phyloP scores from a whole-genome alignment of 2,113 vertebrate species.

The Stictonetta naevosa region DNA sequence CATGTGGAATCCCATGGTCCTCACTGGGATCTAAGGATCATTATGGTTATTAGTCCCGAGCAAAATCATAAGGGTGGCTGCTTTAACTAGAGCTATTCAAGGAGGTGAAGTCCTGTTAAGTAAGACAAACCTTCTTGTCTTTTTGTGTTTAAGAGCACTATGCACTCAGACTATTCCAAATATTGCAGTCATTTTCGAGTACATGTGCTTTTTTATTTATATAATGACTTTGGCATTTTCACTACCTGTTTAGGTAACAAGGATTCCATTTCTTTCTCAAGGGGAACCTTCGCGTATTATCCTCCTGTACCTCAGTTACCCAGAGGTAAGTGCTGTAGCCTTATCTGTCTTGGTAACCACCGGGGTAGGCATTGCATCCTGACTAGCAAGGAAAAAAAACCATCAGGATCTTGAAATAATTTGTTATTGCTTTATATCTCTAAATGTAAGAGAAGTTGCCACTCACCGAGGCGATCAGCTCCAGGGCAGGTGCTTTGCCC shows the following conservation, averaged over 20 bases:
- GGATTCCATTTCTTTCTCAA: conserved; percentile 3
- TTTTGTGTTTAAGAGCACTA: background rate
- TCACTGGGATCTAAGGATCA: background rate
- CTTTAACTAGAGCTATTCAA: background rate
- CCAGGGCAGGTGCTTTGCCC: no score
- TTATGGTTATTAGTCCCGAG: background rate
- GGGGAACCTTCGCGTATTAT: background rate
- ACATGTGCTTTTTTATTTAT: background rate
- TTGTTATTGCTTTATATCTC: background rate
- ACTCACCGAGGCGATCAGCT: no score
- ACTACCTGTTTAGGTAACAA: conserved; percentile 26
- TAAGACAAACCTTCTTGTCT: background rate
- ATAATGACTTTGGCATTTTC: background rate
- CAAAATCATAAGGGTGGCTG: background rate
- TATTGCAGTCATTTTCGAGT: background rate
- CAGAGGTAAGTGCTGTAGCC: conserved; percentile 33
- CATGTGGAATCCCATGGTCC: rapidly evolving
- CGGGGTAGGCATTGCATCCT: background rate
- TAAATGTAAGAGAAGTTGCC: background rate
- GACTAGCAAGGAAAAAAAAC: background rate
- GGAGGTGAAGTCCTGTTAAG: background rate
- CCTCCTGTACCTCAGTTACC: background rate
- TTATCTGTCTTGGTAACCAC: background rate
- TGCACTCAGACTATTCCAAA: background rate
- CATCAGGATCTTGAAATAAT: background rate